Conservation (phyloP, 2,113 vertebrate species). For the Menura novaehollandiae region DNA sequence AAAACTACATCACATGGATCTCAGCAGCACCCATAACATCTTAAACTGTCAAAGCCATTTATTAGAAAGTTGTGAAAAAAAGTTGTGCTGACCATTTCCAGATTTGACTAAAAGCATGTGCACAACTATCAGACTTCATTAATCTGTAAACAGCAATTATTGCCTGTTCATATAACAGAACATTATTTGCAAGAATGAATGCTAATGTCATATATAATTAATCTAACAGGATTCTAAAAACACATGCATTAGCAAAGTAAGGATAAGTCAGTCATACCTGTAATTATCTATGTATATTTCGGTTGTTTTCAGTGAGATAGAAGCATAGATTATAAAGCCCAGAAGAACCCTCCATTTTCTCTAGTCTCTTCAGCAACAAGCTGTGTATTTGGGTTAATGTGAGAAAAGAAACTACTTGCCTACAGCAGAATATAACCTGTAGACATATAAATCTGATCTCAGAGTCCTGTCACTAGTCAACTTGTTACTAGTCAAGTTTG, state of each 20-base stretch:
- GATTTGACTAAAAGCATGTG: background rate
- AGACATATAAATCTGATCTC: background rate
- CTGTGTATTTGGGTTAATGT: background rate
- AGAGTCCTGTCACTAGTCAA: background rate
- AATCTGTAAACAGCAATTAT: slow-evolving; percentile 1
- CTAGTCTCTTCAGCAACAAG: background rate
- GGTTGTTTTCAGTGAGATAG: background rate
- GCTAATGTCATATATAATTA: slow-evolving; percentile 10
- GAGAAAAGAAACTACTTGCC: background rate
- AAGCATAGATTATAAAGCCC: background rate
- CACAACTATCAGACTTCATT: background rate
- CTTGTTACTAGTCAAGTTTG: background rate
- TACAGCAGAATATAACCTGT: background rate
- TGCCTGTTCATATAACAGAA: background rate
- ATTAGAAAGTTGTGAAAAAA: background rate
- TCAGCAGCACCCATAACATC: background rate
- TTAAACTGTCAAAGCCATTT: background rate
- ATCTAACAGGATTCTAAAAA: background rate
- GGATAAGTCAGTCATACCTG: background rate
- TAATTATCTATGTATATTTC: background rate
- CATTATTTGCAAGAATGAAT: background rate
- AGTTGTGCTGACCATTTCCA: background rate
- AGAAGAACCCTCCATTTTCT: background rate
- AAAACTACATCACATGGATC: background rate
- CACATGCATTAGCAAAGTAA: background rate